phyloP scores from a whole-genome alignment of 2,797 vertebrate genomes.

The Manis pentadactyla region DNA sequence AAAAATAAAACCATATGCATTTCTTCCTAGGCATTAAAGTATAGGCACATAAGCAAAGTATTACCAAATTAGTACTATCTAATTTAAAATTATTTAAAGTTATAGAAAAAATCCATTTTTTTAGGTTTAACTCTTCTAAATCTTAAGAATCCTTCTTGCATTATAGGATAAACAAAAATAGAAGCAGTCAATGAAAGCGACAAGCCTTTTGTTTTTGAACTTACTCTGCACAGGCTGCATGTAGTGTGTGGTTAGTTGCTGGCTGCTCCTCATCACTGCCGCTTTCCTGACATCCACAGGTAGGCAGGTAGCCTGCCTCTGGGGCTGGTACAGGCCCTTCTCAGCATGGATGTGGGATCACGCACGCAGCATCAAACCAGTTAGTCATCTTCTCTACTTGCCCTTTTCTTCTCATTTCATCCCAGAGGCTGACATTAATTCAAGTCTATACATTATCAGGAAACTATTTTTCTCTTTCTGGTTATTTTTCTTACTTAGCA shows the following conservation, averaged over 20 bases:
- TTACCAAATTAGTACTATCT: neutral
- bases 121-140: neutral
- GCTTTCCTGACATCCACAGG: neutral
- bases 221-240: neutral
- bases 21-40: neutral
- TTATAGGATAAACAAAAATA: neutral
- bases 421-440: neutral
- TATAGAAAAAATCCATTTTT: neutral
- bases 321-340: neutral
- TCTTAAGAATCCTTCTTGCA: neutral
- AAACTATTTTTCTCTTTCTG: neutral
- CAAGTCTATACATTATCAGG: neutral
- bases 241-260: neutral
- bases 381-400: neutral
- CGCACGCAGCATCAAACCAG: neutral
- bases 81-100: neutral
- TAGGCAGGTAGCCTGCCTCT: neutral
- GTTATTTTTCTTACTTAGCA: neutral
- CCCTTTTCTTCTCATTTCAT: neutral
- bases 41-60: neutral
- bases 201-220: neutral
- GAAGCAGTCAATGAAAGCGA: neutral
- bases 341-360: neutral
- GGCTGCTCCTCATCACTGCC: fast-evolving
- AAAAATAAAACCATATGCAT: neutral